Base-by-base conservation (phyloP, 2,888 invertebrate species). In the Linnaemya vulpina region DNA sequence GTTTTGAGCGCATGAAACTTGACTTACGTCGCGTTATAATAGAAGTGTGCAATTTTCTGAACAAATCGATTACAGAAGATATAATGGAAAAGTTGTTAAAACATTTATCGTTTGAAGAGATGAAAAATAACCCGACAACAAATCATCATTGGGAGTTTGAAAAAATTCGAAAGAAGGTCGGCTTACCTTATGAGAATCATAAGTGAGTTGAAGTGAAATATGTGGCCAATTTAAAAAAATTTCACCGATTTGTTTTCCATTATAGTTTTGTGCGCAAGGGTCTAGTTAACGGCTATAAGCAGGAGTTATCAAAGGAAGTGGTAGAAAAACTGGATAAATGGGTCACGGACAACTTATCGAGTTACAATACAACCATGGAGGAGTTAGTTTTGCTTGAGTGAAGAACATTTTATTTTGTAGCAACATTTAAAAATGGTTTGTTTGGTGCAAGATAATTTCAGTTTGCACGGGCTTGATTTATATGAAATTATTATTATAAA, bases 61-160 rank as follows among this genome's bases (percentile, higher is more conserved):
- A 78, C n/a, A 87, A 84, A 73, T 15, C 73, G 0, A 81, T 87
- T 11, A 85, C 63, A 2, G 77, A 87, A 8, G 82, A 86, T 0
- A 83, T 87, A 71, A 83, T 89, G 76, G 22, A 70, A 5, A 58
- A 83, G 53, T 78, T 89, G 67, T 17, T 87, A 8, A 51, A 87
- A 8, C 88, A 89, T 84, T 83, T 89, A 9, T 86, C 88, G 0
- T 89, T 89, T 60, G 88, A 88, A 9, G 87, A 87, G 30, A 89
- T 89, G 89, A 88, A 87, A 86, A 76, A 87, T 46, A 90, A 90
- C 84, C 88, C 89, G 8, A 89, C 86, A 17, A 88, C 89, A 1
- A 89, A 90, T 87, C 90, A 90, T 77, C 17, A 38, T 0, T 89
- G 87, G 88, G 89, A 89, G 30, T 35, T 53, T 5, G 30, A 78